phyloP scores from a whole-genome alignment of 1,140 invertebrate genomes.

The Magallana angulata region DNA sequence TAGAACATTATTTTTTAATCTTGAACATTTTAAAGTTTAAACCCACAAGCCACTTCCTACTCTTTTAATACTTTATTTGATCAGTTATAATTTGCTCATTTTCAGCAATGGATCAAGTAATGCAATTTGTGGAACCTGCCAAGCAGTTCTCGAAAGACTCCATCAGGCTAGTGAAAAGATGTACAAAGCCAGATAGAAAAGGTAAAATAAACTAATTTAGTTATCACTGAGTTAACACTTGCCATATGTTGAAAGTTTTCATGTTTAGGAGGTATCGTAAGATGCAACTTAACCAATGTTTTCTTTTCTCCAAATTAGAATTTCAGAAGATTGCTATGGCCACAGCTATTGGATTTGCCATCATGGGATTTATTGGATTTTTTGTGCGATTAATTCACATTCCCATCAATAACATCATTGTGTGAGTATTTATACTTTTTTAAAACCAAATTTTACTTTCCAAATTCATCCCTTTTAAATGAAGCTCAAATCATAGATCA shows the following conservation, averaged over 20 bases:
- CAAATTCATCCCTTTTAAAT: no score
- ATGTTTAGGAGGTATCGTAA: no score
- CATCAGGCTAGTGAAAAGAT: slow-evolving; percentile 95
- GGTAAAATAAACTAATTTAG: slow-evolving; percentile 82
- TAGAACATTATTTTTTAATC: no score
- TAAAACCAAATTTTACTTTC: background rate
- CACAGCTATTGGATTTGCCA: slow-evolving; percentile 99
- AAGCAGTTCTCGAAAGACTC: slow-evolving; percentile 99
- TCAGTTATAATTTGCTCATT: background rate
- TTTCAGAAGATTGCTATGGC: slow-evolving; percentile 99
- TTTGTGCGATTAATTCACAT: slow-evolving; percentile 99
- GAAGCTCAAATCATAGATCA: no score
- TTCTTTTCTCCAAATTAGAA: slow-evolving; percentile 85
- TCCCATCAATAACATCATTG: slow-evolving; percentile 99
- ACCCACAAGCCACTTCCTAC: no score
- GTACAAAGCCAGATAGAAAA: slow-evolving; percentile 99
- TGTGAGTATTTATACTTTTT: slow-evolving; percentile 80
- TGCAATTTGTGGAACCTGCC: slow-evolving; percentile 95
- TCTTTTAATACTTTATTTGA: no score
- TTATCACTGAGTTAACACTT: no score
- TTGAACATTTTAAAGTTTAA: no score
- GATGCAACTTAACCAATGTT: background rate
- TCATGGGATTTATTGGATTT: slow-evolving; percentile 99
- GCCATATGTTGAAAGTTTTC: no score
- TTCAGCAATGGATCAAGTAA: slow-evolving; percentile 96